Conservation (phyloP, 2,888 invertebrate genomes). For the Oxystoma pomonae region DNA sequence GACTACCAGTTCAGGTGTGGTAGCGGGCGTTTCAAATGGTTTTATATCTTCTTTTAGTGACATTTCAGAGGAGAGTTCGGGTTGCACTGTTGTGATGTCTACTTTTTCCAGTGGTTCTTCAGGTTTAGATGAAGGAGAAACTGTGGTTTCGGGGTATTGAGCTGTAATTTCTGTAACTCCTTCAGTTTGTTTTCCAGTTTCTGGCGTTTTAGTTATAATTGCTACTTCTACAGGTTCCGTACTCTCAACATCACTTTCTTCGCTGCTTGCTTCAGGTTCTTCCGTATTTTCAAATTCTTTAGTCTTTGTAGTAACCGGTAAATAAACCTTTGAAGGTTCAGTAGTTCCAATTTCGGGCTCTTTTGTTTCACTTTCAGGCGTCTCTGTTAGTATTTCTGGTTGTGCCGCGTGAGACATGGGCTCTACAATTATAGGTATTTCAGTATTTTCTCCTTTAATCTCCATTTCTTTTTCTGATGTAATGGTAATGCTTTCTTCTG, state of each 20-base stretch:
- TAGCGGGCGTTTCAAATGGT: neutral
- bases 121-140: neutral
- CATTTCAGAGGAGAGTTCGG: neutral
- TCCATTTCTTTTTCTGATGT: neutral
- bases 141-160: neutral
- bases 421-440: conserved; percentile 18
- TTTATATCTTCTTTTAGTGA: neutral
- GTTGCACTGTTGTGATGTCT: neutral
- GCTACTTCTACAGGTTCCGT: neutral
- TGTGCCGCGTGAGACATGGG: too few species aligned
- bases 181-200: too few species aligned
- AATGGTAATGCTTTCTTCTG: neutral
- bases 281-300: neutral
- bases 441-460: conserved; percentile 7
- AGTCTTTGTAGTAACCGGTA: neutral
- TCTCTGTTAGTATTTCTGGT: neutral
- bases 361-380: conserved; percentile 11
- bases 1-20: neutral
- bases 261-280: neutral
- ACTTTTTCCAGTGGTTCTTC: neutral
- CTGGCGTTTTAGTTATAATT: neutral
- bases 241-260: neutral
- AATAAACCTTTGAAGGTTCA: conserved; percentile 1
- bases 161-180: neutral
- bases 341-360: conserved; percentile 12